These are phyloP conservation scores for Plestiodon gilberti DNA, from an alignment of 2,113 vertebrate species.

Conservation along the genomic window DNA sequence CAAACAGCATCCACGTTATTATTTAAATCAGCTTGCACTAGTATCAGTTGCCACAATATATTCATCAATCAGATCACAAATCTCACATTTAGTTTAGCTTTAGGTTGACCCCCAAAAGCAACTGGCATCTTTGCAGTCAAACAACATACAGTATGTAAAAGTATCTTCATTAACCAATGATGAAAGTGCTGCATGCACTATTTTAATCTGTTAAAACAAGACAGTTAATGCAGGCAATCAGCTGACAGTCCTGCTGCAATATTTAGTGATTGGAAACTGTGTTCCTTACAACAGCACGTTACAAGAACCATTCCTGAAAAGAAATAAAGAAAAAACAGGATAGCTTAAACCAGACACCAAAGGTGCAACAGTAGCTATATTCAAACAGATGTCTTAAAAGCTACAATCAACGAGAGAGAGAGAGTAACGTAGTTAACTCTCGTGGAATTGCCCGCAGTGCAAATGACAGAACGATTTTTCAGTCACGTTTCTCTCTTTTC, in stretches of 20 bases:
- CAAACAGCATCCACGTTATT: not conserved
- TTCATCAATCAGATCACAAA: not conserved
- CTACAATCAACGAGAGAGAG: not conserved
- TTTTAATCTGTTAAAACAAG: not conserved
- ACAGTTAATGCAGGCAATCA: not conserved
- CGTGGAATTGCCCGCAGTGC: not conserved
- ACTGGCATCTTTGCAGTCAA: not conserved
- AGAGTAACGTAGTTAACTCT: not conserved
- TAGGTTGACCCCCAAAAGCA: not conserved
- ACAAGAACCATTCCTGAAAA: not conserved
- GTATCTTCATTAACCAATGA: not conserved
- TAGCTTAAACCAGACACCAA: not conserved
- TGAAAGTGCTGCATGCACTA: not conserved
- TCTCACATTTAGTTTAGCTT: not conserved
- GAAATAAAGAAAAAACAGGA: too few species aligned
- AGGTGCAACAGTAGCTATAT: not conserved
- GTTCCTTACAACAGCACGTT: not conserved
- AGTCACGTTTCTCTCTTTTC: not conserved
- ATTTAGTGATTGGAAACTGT: not conserved
- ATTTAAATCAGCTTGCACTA: not conserved
- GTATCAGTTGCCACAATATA: not conserved
- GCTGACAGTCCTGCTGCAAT: not conserved
- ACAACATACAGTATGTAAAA: not conserved
- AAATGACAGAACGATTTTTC: not conserved
- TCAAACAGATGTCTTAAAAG: not conserved